Evolutionary conservation across 1,140 invertebrate genomes (phyloP).

Genomic region (Drosophila seguyi): DNA sequence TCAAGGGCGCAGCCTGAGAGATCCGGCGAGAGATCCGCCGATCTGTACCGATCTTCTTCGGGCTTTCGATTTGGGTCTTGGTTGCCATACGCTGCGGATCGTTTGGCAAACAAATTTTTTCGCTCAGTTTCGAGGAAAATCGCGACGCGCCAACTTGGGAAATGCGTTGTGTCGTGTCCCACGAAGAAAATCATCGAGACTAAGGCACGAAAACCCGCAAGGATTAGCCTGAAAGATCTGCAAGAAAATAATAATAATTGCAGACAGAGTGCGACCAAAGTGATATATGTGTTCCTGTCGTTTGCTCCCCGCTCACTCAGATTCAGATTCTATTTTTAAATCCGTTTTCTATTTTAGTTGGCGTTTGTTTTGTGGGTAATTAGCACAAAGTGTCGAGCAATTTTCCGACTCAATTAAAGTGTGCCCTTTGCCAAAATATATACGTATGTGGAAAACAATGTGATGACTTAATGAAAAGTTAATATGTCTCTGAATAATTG

Average conservation of each 20-base stretch:
- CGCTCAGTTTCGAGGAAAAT: constrained; percentile 77
- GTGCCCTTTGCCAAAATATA: constrained; percentile 62
- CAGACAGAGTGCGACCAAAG: constrained; percentile 53
- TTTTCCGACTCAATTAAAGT: constrained; percentile 66
- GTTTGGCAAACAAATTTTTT: constrained; percentile 65
- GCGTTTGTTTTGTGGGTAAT: constrained; percentile 50
- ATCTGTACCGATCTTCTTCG: constrained; percentile 72
- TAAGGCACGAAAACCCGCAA: constrained; percentile 43
- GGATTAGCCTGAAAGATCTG: constrained; percentile 44
- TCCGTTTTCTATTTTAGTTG: constrained; percentile 31
- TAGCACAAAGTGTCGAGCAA: constrained; percentile 69
- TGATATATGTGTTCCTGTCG: constrained; percentile 38
- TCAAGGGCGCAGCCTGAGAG: constrained; percentile 58
- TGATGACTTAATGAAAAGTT: constrained; percentile 64
- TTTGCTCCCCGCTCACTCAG: constrained; percentile 7
- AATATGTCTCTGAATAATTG: constrained; percentile 76
- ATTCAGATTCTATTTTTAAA: constrained; percentile 27
- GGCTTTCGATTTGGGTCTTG: constrained; percentile 70
- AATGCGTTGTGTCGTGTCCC: constrained; percentile 65
- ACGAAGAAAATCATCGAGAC: constrained; percentile 22
- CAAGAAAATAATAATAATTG: constrained; percentile 19
- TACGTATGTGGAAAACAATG: constrained; percentile 18
- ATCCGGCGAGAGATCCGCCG: constrained; percentile 38
- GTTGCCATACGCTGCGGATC: constrained; percentile 55
- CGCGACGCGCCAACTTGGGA: constrained; percentile 78